These are phyloP conservation scores for Drosophila nannoptera DNA, from an alignment of 1,140 invertebrate genomes.

Conservation along the genomic window DNA sequence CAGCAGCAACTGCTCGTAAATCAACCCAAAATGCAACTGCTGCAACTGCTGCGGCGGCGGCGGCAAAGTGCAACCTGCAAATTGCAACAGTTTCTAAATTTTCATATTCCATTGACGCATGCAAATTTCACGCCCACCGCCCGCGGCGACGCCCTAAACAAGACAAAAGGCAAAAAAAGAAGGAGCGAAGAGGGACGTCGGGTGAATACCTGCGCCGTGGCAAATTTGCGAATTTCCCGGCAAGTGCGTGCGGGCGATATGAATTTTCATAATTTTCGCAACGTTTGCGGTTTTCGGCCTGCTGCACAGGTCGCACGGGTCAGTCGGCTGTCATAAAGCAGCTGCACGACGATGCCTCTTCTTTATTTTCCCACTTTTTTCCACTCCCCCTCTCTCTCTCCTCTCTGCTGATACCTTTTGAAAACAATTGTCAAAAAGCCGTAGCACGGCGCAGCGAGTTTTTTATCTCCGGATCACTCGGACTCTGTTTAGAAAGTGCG, in stretches of 20 bases:
- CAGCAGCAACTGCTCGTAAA: slow-evolving; percentile 2
- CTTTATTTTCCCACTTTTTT: slow-evolving; percentile 14
- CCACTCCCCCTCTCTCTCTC: slow-evolving; percentile 5
- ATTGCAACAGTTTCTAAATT: slow-evolving; percentile 54
- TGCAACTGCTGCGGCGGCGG: slow-evolving; percentile 12
- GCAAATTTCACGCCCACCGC: slow-evolving; percentile 67
- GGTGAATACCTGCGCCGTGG: slow-evolving; percentile 25
- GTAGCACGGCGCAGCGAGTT: not conserved
- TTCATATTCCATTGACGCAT: slow-evolving; percentile 67
- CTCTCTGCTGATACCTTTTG: slow-evolving; percentile 30
- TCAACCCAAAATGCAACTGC: slow-evolving; percentile 1
- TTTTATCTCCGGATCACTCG: slow-evolving; percentile 32
- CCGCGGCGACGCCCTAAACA: slow-evolving; percentile 28
- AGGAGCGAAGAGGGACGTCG: slow-evolving; percentile 5
- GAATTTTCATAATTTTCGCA: slow-evolving; percentile 77
- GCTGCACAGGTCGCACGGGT: slow-evolving; percentile 25
- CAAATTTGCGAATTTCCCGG: slow-evolving; percentile 30
- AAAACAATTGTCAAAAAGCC: slow-evolving; percentile 40
- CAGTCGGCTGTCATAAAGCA: slow-evolving; percentile 54
- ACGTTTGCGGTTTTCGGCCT: slow-evolving; percentile 63
- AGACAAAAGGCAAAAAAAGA: too few species aligned
- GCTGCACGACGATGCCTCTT: slow-evolving; percentile 42
- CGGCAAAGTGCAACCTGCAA: slow-evolving; percentile 17
- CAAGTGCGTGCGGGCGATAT: slow-evolving; percentile 72
- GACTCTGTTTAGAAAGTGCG: slow-evolving; percentile 73